Evolutionary conservation across 2,797 vertebrate species (phyloP).

Genomic region (Gorsachius magnificus): DNA sequence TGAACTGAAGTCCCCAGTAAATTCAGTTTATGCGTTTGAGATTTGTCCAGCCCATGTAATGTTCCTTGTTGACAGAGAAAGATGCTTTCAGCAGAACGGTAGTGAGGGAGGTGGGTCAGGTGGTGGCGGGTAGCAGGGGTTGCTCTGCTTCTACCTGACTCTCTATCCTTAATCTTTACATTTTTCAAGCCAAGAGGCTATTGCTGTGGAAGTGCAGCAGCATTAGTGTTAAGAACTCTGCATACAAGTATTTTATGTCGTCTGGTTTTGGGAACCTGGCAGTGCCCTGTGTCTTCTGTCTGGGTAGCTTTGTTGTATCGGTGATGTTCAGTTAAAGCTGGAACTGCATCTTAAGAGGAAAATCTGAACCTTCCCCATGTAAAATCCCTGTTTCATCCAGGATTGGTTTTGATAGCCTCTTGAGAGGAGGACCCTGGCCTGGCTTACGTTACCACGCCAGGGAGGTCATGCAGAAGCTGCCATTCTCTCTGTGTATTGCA

Average conservation of each 20-base stretch:
- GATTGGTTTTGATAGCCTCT: not conserved
- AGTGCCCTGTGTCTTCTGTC: not conserved
- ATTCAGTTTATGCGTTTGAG: not conserved
- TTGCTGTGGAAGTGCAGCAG: not conserved
- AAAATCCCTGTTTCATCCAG: not conserved
- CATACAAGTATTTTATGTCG: not conserved
- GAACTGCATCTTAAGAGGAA: not conserved
- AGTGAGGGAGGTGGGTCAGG: not conserved
- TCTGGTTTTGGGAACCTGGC: not conserved
- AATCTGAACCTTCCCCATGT: not conserved
- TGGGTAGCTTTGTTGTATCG: not conserved
- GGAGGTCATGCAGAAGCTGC: not conserved
- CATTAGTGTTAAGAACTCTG: not conserved
- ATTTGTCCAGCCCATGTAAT: not conserved
- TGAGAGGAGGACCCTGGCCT: not conserved
- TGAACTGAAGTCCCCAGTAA: not conserved
- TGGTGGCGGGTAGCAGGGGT: not conserved
- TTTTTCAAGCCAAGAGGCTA: not conserved
- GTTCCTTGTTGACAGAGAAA: not conserved
- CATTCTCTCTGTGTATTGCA: not conserved
- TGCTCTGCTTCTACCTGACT: not conserved
- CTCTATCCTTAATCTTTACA: not conserved
- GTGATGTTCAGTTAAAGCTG: not conserved
- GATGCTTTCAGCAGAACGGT: not conserved
- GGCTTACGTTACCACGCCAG: not conserved